These are phyloP conservation scores for Rhea pennata DNA, from an alignment of 2,113 vertebrate genomes.

Conservation along the genomic window DNA sequence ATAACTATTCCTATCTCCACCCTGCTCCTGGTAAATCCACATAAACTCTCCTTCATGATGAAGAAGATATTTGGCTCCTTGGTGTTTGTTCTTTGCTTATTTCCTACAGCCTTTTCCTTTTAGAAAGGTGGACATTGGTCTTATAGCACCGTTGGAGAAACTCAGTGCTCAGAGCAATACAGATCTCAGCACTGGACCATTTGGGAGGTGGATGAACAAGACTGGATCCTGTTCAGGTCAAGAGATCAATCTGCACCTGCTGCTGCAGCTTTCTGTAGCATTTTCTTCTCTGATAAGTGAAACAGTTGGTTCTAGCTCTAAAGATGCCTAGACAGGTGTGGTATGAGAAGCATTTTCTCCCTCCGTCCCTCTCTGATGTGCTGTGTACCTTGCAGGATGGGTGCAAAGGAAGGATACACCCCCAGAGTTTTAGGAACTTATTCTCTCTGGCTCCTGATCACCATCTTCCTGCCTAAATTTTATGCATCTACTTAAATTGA, in stretches of 20 bases:
- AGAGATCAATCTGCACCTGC: not conserved
- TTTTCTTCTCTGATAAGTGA: not conserved
- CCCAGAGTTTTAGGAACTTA: not conserved
- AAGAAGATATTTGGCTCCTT: not conserved
- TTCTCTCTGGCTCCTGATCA: rapidly evolving
- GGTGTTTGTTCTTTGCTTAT: not conserved
- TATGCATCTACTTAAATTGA: not conserved
- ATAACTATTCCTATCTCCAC: too few relatives aligned
- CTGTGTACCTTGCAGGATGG: not conserved
- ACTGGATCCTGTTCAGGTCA: not conserved
- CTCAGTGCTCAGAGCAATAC: not conserved
- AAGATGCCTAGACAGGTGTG: not conserved
- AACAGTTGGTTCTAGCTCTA: not conserved
- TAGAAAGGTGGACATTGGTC: not conserved
- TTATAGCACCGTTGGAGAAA: not conserved
- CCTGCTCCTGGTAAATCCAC: too few relatives aligned
- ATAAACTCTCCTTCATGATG: too few relatives aligned
- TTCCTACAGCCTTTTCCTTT: not conserved
- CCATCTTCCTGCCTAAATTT: not conserved
- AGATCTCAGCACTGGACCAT: not conserved
- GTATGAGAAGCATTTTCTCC: not conserved
- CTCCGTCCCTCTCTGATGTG: not conserved
- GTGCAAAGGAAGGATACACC: not conserved
- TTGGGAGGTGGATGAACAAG: not conserved
- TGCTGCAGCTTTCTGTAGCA: not conserved